A percentile compares a stretch with the other conserved stretches of the same genome.
phyloP scores from a whole-genome alignment of 35 echinoderm and acorn worm genomes.

The Strongylocentrotus purpuratus region DNA sequence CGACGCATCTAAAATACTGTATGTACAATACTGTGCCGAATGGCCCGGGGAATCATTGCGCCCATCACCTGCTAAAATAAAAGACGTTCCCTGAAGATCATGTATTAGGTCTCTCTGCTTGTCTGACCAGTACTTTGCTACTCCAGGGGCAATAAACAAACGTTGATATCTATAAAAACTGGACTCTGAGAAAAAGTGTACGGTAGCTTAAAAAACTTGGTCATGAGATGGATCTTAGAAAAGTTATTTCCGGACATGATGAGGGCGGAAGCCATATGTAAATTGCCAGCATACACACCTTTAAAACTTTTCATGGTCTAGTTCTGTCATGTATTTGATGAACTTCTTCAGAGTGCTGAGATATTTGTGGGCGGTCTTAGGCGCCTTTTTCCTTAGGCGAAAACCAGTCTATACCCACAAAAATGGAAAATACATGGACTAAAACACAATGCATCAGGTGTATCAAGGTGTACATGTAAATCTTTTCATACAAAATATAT shows the following conservation, averaged over 20 bases:
- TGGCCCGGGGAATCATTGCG: conserved; percentile 56
- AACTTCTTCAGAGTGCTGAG: too few relatives aligned
- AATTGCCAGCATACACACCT: conserved; percentile 44
- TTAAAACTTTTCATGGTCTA: background rate
- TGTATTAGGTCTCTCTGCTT: conserved; percentile 10
- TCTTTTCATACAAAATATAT: too few relatives aligned
- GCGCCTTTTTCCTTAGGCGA: too few relatives aligned
- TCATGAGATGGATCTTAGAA: background rate
- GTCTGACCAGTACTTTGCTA: conserved; percentile 25
- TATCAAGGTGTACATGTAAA: too few relatives aligned
- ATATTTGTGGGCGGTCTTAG: too few relatives aligned
- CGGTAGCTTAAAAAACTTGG: background rate
- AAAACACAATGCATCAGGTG: too few relatives aligned
- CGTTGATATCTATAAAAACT: conserved; percentile 41
- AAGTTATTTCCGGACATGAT: conserved; percentile 33
- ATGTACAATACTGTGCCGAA: conserved; percentile 51
- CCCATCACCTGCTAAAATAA: conserved; percentile 51
- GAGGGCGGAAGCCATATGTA: background rate
- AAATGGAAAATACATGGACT: too few relatives aligned
- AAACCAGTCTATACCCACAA: too few relatives aligned
- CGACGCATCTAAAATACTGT: conserved; percentile 29
- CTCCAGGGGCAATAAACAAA: conserved; percentile 39
- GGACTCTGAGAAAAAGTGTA: background rate
- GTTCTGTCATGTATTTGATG: too few relatives aligned
- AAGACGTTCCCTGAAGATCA: background rate